Percentiles rank a stretch among this genome's conserved stretches.
Conservation (phyloP, 2,888 invertebrate genomes). For the Ecdyonurus torrentis region DNA sequence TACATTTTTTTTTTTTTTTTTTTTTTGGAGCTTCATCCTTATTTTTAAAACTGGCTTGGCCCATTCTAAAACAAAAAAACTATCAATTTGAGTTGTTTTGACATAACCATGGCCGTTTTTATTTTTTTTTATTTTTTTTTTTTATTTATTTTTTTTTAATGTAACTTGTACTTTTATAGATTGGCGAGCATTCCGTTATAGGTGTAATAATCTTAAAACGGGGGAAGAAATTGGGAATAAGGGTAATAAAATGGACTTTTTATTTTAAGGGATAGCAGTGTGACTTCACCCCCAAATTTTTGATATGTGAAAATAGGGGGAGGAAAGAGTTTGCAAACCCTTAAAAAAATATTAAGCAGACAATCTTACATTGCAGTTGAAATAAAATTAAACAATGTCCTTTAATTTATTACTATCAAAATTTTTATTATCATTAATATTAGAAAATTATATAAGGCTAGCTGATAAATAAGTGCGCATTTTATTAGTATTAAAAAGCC, state of each 20-base stretch:
- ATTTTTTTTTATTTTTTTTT: too few species aligned
- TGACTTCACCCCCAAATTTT: not conserved
- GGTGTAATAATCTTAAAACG: not conserved
- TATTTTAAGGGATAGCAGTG: not conserved
- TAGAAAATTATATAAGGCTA: not conserved
- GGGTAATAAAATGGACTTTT: too few species aligned
- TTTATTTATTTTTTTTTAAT: too few species aligned
- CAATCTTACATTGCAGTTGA: not conserved
- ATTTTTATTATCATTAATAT: not conserved
- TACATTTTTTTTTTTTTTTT: not conserved
- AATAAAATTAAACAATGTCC: not conserved
- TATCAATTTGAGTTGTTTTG: not conserved
- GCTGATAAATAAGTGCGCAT: not conserved
- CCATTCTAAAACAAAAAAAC: not conserved
- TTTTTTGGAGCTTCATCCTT: not conserved
- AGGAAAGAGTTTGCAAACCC: too few species aligned
- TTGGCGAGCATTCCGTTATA: constrained; percentile 1
- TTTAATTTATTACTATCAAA: too few species aligned
- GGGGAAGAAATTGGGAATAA: not conserved
- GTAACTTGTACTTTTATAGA: constrained; percentile 1
- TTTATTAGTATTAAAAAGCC: not conserved
- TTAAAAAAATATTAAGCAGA: not conserved
- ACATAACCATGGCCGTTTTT: not conserved
- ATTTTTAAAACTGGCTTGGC: not conserved
- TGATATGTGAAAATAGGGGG: not conserved